A percentile compares a stretch with the other conserved stretches of the same genome.
Conservation (phyloP, 2,888 invertebrate genomes). For the Heterodera filipjevi region DNA sequence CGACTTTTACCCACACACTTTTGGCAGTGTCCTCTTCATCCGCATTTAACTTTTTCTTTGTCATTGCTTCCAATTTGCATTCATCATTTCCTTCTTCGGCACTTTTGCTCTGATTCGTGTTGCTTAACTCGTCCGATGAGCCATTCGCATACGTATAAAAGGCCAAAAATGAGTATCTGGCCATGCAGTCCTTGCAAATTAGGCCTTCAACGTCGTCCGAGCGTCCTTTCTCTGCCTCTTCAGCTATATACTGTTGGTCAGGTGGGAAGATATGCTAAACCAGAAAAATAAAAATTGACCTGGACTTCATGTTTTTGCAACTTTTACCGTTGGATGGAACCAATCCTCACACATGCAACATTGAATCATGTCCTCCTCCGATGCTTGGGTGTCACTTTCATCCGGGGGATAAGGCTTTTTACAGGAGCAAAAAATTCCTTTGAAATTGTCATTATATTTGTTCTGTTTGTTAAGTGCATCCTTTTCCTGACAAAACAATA, state of each 20-base stretch:
- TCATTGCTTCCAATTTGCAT: slow-evolving; percentile 28
- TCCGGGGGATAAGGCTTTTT: slow-evolving; percentile 81
- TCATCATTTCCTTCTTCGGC: background rate
- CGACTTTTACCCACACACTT: slow-evolving; percentile 22
- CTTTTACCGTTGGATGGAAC: slow-evolving; percentile 75
- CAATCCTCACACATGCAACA: slow-evolving; percentile 96
- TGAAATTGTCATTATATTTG: slow-evolving; percentile 76
- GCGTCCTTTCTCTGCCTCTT: slow-evolving; percentile 20
- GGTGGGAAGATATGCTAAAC: slow-evolving; percentile 34
- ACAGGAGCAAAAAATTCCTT: slow-evolving; percentile 88
- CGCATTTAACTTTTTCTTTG: too few species aligned
- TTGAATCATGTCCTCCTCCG: slow-evolving; percentile 84
- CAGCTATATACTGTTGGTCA: slow-evolving; percentile 12
- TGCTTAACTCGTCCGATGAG: slow-evolving; percentile 6
- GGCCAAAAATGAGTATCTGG: slow-evolving; percentile 37
- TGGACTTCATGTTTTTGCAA: too few species aligned
- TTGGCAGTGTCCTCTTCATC: slow-evolving; percentile 11
- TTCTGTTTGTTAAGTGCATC: slow-evolving; percentile 76
- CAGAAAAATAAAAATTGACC: background rate
- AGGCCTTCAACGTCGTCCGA: slow-evolving; percentile 32
- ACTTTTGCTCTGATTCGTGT: background rate
- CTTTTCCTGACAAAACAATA: slow-evolving; percentile 68
- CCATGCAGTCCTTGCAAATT: slow-evolving; percentile 39
- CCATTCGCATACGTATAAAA: slow-evolving; percentile 29
- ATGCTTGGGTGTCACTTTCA: slow-evolving; percentile 73